Conservation (phyloP, 2,888 invertebrate species). For the Eurytoma californica region DNA sequence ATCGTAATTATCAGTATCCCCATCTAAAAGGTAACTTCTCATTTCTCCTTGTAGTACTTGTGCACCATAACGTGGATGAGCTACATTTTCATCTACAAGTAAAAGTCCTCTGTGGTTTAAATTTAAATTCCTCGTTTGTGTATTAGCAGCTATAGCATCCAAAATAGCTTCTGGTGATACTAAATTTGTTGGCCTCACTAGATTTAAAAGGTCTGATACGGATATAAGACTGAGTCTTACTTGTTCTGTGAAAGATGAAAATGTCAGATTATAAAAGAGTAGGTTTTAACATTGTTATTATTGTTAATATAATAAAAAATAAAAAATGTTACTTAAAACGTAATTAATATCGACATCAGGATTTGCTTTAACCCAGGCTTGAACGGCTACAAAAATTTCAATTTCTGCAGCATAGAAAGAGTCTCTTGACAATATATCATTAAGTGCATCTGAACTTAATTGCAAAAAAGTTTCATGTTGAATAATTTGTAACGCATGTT, state of each 20-base stretch:
- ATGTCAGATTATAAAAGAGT: constrained; percentile 59
- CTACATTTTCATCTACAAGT: constrained; percentile 94
- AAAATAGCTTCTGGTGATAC: constrained; percentile 93
- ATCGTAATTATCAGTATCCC: constrained; percentile 90
- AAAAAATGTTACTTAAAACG: constrained; percentile 64
- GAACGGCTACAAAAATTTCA: constrained; percentile 93
- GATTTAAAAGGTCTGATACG: constrained; percentile 89
- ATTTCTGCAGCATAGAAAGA: constrained; percentile 98
- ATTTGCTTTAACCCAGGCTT: constrained; percentile 90
- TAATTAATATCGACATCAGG: constrained; percentile 76
- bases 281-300: no score
- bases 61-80: constrained; percentile 86
- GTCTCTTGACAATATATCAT: constrained; percentile 90
- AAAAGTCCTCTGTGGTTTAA: constrained; percentile 90
- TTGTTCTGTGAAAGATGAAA: constrained; percentile 64
- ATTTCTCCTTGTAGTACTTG: constrained; percentile 94
- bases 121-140: constrained; percentile 85
- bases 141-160: constrained; percentile 94
- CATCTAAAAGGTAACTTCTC: constrained; percentile 90
- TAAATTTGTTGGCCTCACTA: constrained; percentile 91
- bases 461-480: constrained; percentile 89
- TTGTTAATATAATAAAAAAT: constrained; percentile 21
- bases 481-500: constrained; percentile 90
- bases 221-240: constrained; percentile 90
- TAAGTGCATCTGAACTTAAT: constrained; percentile 88